These are phyloP conservation scores for Theocolax elegans DNA, from an alignment of 1,140 invertebrate genomes.

Conservation along the genomic window DNA sequence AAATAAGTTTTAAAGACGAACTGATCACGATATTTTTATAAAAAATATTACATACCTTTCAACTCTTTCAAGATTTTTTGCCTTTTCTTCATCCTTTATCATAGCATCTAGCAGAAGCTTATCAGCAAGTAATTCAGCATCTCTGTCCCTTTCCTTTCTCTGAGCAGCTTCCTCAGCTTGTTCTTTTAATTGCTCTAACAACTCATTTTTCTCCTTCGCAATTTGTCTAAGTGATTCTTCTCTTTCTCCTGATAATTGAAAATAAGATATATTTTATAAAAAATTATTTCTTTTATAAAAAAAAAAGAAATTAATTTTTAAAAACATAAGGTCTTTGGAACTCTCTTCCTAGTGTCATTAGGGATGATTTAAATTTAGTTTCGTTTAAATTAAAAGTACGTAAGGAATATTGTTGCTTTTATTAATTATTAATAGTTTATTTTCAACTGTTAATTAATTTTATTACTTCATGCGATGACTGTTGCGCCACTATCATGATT, in stretches of 20 bases:
- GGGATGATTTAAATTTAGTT: too few relatives aligned
- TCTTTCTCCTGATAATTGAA: constrained; percentile 56
- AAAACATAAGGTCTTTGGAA: neutral
- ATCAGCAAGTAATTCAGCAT: constrained; percentile 65
- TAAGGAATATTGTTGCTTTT: too few relatives aligned
- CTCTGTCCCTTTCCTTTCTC: constrained; percentile 62
- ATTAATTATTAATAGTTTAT: too few relatives aligned
- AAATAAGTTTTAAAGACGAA: too few relatives aligned
- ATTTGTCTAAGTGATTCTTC: constrained; percentile 56
- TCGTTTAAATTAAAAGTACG: too few relatives aligned
- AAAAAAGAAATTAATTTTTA: constrained; percentile 1
- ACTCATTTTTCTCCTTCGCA: constrained; percentile 59
- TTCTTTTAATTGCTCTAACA: constrained; percentile 61
- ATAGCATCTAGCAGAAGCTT: constrained; percentile 62
- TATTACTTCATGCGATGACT: neutral
- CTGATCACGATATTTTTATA: too few relatives aligned
- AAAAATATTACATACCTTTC: constrained; percentile 55
- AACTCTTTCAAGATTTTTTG: constrained; percentile 48
- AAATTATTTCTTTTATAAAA: too few relatives aligned
- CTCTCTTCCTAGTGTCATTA: too few relatives aligned
- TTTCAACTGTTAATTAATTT: too few relatives aligned
- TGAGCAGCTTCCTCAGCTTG: constrained; percentile 64
- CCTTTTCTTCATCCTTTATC: constrained; percentile 52
- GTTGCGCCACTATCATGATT: too few relatives aligned
- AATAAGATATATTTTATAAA: too few relatives aligned